A percentile compares a stretch with the other conserved stretches of the same genome.
phyloP scores from a whole-genome alignment of 2,797 vertebrate species.

The Notolepis coatsorum region DNA sequence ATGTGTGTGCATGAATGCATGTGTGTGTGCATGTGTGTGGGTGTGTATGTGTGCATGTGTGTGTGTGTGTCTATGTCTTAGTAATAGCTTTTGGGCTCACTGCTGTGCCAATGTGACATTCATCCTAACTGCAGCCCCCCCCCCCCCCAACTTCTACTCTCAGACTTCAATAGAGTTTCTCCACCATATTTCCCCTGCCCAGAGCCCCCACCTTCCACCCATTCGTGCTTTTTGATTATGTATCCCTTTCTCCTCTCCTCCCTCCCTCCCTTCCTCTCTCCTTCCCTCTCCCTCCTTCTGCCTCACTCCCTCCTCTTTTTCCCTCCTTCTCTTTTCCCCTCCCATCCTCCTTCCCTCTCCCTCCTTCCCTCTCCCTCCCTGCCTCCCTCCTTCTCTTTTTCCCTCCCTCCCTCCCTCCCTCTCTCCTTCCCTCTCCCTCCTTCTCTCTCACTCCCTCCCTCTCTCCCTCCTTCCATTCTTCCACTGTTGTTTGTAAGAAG shows the following conservation, averaged over 20 bases:
- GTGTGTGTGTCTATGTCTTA: neutral
- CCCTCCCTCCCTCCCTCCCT: neutral
- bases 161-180: conserved; percentile 19
- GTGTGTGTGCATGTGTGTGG: neutral
- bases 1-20: neutral
- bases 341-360: too few species aligned
- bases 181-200: conserved; percentile 26
- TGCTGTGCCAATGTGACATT: conserved; percentile 32
- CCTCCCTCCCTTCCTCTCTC: conserved; percentile 10
- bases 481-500: conserved; percentile 21
- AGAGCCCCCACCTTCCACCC: neutral
- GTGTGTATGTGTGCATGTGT: neutral
- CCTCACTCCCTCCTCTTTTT: too few species aligned
- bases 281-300: too few species aligned
- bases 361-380: too few species aligned
- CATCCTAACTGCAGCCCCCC: conserved; percentile 21
- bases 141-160: neutral
- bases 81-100: conserved; percentile 15
- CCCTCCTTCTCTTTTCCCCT: too few species aligned
- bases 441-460: too few species aligned
- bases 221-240: conserved; percentile 38
- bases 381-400: neutral
- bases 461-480: conserved; percentile 5
- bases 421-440: neutral
- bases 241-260: conserved; percentile 2